phyloP scores from a whole-genome alignment of 2,797 vertebrate species.

The Tauraco hartlaubi region DNA sequence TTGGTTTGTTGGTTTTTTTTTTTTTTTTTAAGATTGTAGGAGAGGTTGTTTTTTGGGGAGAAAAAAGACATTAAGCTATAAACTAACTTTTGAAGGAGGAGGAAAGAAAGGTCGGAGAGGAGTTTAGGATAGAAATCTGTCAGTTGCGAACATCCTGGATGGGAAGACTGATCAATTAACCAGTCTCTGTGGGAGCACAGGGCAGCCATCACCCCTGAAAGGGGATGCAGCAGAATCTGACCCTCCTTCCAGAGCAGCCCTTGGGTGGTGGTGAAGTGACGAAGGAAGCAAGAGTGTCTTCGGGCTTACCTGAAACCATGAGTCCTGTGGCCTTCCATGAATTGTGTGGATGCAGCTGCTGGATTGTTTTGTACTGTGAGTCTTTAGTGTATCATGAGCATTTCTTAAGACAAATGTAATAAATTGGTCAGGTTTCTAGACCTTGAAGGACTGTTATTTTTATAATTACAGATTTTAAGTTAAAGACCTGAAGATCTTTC shows the following conservation, averaged over 20 bases:
- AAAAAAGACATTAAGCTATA: neutral
- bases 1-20: neutral
- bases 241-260: neutral
- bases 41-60: too few relatives aligned
- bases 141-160: neutral
- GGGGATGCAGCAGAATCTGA: neutral
- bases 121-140: neutral
- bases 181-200: neutral
- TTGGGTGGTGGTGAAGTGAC: neutral
- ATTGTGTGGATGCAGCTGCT: neutral
- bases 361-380: neutral
- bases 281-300: neutral
- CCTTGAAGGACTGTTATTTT: neutral
- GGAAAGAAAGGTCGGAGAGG: neutral
- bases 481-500: neutral
- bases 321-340: fast-evolving
- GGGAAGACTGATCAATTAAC: neutral
- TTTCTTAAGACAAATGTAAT: neutral
- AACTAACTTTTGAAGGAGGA: neutral
- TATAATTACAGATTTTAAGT: neutral
- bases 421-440: neutral
- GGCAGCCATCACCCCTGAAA: neutral
- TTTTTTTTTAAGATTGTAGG: neutral
- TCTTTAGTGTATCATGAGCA: neutral
- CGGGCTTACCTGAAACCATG: neutral